Evolutionary conservation across 2,797 vertebrate genomes (phyloP), one percentile per base, ranked within the genome.

Genomic region (Craterocephalus amniculus): DNA sequence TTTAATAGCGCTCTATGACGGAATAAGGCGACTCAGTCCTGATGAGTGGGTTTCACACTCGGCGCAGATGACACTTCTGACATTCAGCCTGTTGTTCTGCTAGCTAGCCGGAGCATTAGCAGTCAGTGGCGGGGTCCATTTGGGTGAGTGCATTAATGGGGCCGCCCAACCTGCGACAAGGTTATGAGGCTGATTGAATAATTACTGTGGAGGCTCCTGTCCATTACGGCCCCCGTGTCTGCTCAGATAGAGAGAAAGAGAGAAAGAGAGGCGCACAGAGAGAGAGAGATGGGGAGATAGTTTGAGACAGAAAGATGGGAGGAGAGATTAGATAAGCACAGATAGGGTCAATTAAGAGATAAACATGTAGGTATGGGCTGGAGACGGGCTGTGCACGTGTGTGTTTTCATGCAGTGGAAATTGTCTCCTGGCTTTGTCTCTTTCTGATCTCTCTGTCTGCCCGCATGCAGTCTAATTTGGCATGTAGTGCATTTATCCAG

Each of bases 101-200:
- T 84, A 78, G 79, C 87, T 73, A 87, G 83, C 81, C 20, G 18
- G 60, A 78, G 87, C 89, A 87, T 90, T 90, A 88, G 85, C 83
- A 90, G 88, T 89, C 87, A 89, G 84, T 87, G 87, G 81, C 59
- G 51, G 81, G 76, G 87, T 91, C 88, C 83, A 89, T 93, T 91
- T 92, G 88, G 85, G 86, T 68, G 88, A 91, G 87, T 90, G 90
- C 89, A 90, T 89, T 89, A 90, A 93, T 85, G 88, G 88, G 83
- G 79, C 80, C 61, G 83, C 83, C 91, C 89, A 93, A 93, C 86
- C 90, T 85, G 90, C 83, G 87, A 90, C 91, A 93, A 94, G 93
- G 92, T 94, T 94, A 92, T 88, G 87, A 91, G 88, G 91, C 92
- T 93, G 94, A 95, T 94, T 94, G 93, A 93, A 94, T 93, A 91